These are phyloP conservation scores for Nycticorax nycticorax DNA, from an alignment of 2,113 vertebrate species.

Conservation along the genomic window DNA sequence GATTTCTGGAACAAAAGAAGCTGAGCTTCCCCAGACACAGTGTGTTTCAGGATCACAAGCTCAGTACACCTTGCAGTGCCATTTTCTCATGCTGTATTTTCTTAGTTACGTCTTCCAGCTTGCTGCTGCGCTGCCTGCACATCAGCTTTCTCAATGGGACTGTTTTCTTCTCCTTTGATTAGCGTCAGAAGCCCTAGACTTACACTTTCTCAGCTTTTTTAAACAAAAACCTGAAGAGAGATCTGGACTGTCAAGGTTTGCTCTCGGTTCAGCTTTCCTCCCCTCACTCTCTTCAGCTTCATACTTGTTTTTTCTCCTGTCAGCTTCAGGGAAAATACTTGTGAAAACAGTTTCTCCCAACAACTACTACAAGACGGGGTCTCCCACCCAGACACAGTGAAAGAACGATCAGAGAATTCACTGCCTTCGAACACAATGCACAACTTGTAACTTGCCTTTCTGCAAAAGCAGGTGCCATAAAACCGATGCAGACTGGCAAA, in stretches of 20 bases:
- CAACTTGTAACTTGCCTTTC: not conserved
- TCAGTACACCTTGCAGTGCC: not conserved
- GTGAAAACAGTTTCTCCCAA: not conserved
- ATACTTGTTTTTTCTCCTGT: not conserved
- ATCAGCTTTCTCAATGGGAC: not conserved
- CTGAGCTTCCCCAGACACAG: not conserved
- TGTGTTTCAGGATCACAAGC: not conserved
- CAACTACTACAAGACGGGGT: not conserved
- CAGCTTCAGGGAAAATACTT: not conserved
- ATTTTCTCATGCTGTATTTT: not conserved
- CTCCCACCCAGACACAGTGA: not conserved
- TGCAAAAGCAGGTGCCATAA: not conserved
- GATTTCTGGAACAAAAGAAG: not conserved
- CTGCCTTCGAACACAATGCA: not conserved
- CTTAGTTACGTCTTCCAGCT: not conserved
- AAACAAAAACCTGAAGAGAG: not conserved
- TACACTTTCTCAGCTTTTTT: not conserved
- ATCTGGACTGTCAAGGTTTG: not conserved
- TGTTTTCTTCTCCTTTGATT: not conserved
- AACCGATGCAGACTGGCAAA: not conserved
- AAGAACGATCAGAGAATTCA: not conserved
- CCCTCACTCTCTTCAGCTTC: not conserved
- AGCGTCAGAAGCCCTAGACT: not conserved
- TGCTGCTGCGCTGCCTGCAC: not conserved
- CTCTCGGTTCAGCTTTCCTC: not conserved